phyloP scores from a whole-genome alignment of 1,140 invertebrate genomes.

The Drosophila pandora region DNA sequence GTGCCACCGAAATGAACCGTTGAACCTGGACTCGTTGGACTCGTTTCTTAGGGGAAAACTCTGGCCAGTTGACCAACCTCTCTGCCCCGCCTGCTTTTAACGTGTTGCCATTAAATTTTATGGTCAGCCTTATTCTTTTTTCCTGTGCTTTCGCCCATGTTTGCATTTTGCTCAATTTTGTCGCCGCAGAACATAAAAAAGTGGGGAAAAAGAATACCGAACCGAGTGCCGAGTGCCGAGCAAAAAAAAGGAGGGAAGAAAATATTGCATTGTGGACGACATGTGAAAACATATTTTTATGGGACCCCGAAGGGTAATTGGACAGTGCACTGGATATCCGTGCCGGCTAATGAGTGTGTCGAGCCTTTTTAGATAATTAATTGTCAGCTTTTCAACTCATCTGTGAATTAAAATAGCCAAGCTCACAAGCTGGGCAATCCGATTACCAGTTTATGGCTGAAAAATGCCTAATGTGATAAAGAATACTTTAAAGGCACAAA shows the following conservation, averaged over 20 bases:
- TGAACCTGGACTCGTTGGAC: constrained; percentile 40
- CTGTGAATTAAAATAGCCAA: constrained; percentile 35
- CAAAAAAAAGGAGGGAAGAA: constrained; percentile 10
- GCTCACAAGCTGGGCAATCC: background rate
- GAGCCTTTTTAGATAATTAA: constrained; percentile 59
- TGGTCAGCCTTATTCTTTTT: constrained; percentile 28
- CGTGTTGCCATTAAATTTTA: constrained; percentile 59
- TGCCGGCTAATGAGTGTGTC: constrained; percentile 51
- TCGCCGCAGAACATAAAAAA: constrained; percentile 50
- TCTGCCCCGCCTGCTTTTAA: constrained; percentile 38
- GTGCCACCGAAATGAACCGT: constrained; percentile 55
- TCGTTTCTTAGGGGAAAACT: constrained; percentile 37
- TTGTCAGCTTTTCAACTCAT: constrained; percentile 51
- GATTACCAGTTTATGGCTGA: background rate
- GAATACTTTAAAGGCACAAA: background rate
- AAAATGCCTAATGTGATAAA: background rate
- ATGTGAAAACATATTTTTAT: constrained; percentile 65
- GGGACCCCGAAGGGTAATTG: constrained; percentile 56
- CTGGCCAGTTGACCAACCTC: constrained; percentile 31
- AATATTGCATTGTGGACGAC: constrained; percentile 43
- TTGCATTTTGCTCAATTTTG: constrained; percentile 59
- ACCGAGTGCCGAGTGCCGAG: background rate
- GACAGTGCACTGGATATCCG: constrained; percentile 42
- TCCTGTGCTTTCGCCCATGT: constrained; percentile 26
- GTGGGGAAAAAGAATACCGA: constrained; percentile 15